A percentile compares a stretch with the other conserved stretches of the same genome.
Evolutionary conservation across 1,140 invertebrate genomes (phyloP).

Genomic region (Drosophila obscura): DNA sequence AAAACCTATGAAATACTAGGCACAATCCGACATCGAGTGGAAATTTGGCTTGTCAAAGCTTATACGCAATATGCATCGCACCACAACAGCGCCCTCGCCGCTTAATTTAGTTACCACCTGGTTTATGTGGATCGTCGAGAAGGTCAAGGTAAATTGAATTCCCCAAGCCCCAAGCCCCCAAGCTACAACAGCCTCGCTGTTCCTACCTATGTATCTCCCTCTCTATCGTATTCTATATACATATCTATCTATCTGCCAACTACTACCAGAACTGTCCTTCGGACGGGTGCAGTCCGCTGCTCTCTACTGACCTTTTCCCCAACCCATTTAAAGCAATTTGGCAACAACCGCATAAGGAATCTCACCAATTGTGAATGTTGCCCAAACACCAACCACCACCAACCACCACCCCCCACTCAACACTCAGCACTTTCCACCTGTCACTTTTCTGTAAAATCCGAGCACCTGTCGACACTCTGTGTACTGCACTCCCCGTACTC

Average conservation of each 20-base stretch:
- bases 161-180: constrained; percentile 24
- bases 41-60: constrained; percentile 99
- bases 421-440: neutral
- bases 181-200: constrained; percentile 18
- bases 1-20: constrained; percentile 86
- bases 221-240: constrained; percentile 16
- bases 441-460: constrained; percentile 26
- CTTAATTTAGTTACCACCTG: constrained; percentile 97
- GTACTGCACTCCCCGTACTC: neutral
- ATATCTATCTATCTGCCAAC: constrained; percentile 9
- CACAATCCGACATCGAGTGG: constrained; percentile 99
- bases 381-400: neutral
- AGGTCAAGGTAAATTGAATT: constrained; percentile 88
- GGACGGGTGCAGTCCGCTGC: constrained; percentile 49
- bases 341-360: constrained; percentile 72
- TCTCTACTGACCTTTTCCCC: constrained; percentile 78
- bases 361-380: constrained; percentile 59
- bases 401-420: constrained; percentile 25
- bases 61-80: constrained; percentile 99
- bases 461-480: constrained; percentile 1
- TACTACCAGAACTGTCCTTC: constrained; percentile 51
- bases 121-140: constrained; percentile 92
- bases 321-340: constrained; percentile 84
- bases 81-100: constrained; percentile 97
- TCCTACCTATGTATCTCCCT: neutral